These are phyloP conservation scores for Cyprinodon tularosa DNA, from an alignment of 2,113 vertebrate genomes.

Conservation along the genomic window DNA sequence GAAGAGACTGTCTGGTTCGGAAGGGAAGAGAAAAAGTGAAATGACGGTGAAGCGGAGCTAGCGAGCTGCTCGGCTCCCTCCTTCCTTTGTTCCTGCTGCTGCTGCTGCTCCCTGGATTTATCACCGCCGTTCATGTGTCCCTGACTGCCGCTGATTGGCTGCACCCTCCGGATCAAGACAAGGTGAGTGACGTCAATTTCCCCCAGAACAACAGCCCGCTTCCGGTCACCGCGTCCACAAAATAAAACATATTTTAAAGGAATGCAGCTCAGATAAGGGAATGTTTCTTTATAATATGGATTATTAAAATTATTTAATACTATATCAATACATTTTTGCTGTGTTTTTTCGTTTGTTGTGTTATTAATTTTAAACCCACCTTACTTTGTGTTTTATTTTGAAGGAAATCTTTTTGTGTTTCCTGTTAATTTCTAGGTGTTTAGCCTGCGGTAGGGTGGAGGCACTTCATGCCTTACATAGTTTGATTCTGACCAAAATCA, in stretches of 20 bases:
- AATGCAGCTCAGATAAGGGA: background rate
- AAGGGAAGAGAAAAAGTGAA: background rate
- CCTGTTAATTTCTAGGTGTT: background rate
- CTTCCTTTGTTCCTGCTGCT: conserved; percentile 70
- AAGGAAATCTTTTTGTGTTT: background rate
- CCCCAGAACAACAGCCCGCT: background rate
- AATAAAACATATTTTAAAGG: rapidly evolving
- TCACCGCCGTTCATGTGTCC: conserved; percentile 60
- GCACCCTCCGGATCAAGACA: conserved; percentile 60
- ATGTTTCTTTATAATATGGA: background rate
- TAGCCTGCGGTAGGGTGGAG: conserved; percentile 41
- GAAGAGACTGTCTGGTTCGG: background rate
- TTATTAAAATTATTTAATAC: background rate
- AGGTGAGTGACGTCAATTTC: conserved; percentile 62
- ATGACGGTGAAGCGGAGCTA: background rate
- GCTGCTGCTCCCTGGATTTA: conserved; percentile 41
- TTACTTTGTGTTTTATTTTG: conserved; percentile 49
- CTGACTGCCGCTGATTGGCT: conserved; percentile 74
- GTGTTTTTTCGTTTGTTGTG: background rate
- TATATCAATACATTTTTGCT: background rate
- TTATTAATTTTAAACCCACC: background rate
- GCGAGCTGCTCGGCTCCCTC: conserved; percentile 32
- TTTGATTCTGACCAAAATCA: conserved; percentile 40
- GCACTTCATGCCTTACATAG: conserved; percentile 46
- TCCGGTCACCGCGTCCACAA: background rate